These are phyloP conservation scores for Manis javanica DNA, from an alignment of 2,797 vertebrate genomes.

Conservation along the genomic window DNA sequence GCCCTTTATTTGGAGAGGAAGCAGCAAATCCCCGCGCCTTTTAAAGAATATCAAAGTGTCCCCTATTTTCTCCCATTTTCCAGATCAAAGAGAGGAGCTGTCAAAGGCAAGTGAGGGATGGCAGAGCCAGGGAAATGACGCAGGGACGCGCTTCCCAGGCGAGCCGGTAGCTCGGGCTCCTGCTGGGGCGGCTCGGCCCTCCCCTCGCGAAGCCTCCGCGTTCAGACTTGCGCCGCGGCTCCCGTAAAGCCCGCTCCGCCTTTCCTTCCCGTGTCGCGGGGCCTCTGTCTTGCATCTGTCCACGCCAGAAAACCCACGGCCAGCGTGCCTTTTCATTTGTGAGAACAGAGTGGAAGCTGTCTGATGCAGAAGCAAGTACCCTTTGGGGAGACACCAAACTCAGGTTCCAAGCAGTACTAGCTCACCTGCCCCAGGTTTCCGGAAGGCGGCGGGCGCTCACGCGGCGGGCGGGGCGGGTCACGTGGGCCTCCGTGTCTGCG, in stretches of 20 bases:
- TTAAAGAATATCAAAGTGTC: background rate
- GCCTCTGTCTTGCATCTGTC: constrained; percentile 43
- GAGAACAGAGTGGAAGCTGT: constrained; percentile 50
- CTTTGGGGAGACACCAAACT: background rate
- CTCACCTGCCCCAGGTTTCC: constrained; percentile 78
- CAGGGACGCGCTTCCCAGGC: background rate
- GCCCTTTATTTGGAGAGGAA: background rate
- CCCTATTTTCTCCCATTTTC: background rate
- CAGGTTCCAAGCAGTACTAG: constrained; percentile 19
- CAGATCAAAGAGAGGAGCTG: background rate
- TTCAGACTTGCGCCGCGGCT: constrained; percentile 28
- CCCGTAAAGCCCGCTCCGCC: background rate
- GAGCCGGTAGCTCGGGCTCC: background rate
- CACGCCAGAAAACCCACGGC: constrained; percentile 49
- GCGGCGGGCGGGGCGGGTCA: constrained; percentile 31
- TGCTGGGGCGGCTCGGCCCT: background rate
- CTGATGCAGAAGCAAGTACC: background rate
- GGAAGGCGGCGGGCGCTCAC: background rate
- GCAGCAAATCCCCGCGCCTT: background rate
- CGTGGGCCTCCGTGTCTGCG: constrained; percentile 70
- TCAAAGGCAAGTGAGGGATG: background rate
- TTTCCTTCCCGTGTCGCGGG: background rate
- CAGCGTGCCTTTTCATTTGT: constrained; percentile 46
- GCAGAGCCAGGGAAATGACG: background rate
- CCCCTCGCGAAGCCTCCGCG: background rate